A percentile compares a stretch with the other conserved stretches of the same genome.
These are phyloP conservation scores for Eupithecia tripunctaria DNA, from an alignment of 2,888 invertebrate species.

Conservation along the genomic window DNA sequence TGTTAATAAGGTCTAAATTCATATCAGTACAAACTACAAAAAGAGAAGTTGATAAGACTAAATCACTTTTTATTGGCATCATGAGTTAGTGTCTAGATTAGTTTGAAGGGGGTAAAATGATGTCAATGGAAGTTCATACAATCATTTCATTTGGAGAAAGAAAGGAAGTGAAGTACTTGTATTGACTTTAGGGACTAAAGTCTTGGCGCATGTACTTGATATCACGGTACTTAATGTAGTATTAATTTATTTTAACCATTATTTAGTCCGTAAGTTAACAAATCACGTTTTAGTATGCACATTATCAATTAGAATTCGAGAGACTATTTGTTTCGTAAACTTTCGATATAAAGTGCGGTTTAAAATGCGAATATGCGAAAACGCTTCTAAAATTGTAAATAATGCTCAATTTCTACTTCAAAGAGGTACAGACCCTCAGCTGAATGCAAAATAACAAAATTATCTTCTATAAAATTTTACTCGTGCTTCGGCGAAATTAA, in stretches of 20 bases:
- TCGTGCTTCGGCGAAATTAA: conserved; percentile 56
- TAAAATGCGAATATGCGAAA: conserved; percentile 63
- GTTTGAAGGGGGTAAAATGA: conserved; percentile 52
- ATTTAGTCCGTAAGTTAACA: conserved; percentile 69
- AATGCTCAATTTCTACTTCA: conserved; percentile 57
- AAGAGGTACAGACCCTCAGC: conserved; percentile 15
- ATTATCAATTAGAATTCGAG: conserved; percentile 26
- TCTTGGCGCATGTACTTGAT: conserved; percentile 78
- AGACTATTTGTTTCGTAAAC: conserved; percentile 20
- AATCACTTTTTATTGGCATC: conserved; percentile 50
- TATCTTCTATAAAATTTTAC: conserved; percentile 49
- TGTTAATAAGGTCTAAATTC: neutral
- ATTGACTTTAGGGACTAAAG: conserved; percentile 81
- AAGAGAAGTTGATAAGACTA: conserved; percentile 24
- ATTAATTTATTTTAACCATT: conserved; percentile 73
- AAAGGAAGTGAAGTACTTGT: conserved; percentile 75
- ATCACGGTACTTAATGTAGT: conserved; percentile 65
- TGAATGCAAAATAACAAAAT: conserved; percentile 26
- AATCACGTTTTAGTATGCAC: conserved; percentile 38
- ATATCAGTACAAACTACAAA: conserved; percentile 16
- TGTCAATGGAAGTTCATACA: conserved; percentile 52
- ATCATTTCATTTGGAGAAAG: conserved; percentile 46
- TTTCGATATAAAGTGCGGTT: conserved; percentile 66
- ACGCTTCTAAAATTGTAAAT: conserved; percentile 68
- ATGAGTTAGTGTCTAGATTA: conserved; percentile 53